Conservation (phyloP, 2,113 vertebrate genomes). For the Oryzias javanicus region DNA sequence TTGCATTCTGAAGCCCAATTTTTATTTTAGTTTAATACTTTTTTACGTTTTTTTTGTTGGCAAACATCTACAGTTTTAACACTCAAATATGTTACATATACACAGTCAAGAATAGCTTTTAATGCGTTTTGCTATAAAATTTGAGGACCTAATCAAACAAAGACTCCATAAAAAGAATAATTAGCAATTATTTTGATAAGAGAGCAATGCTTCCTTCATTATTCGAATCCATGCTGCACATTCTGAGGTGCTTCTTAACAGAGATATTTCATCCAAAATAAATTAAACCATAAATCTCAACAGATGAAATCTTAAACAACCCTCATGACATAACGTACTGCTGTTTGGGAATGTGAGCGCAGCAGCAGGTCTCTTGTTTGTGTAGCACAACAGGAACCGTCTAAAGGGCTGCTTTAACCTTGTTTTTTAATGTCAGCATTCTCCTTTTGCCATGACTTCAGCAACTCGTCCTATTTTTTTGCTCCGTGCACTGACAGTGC, state of each 20-base stretch:
- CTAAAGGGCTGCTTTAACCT: conserved; percentile 19
- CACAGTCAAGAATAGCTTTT: no score
- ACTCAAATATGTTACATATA: no score
- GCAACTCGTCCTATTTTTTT: conserved; percentile 57
- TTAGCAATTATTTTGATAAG: no score
- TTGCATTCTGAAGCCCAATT: no score
- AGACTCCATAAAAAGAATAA: no score
- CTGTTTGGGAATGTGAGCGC: not conserved
- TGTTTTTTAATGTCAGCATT: conserved; percentile 42
- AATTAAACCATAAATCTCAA: conserved; percentile 24
- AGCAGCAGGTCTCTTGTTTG: conserved; percentile 6
- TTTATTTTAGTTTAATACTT: no score
- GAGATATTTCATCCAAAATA: not conserved
- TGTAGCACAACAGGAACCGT: not conserved
- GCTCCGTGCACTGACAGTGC: conserved; percentile 34
- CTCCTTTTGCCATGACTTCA: conserved; percentile 36
- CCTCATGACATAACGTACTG: not conserved
- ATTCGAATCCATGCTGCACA: not conserved
- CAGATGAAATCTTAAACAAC: not conserved
- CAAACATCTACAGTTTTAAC: no score
- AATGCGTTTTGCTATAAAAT: no score
- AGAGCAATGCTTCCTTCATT: not conserved
- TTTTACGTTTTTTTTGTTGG: no score
- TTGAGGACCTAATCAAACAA: no score
- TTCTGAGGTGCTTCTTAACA: not conserved